Percentiles rank a stretch among this genome's conserved stretches.
phyloP scores from a whole-genome alignment of 2,113 vertebrate genomes.

The Podilymbus podiceps region DNA sequence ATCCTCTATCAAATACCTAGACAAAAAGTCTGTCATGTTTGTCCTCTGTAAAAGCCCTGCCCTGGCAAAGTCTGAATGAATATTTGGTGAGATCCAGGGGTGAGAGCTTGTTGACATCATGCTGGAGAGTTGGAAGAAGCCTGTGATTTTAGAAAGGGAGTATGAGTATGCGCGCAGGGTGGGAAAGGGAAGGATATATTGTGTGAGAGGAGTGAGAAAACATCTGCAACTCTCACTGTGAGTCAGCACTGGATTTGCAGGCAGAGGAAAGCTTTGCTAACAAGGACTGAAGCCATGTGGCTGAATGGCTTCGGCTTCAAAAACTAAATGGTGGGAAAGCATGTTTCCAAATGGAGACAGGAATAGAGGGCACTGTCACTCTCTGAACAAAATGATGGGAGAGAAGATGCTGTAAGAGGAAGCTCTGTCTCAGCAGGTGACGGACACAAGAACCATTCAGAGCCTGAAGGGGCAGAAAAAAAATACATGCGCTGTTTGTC shows the following conservation, averaged over 20 bases:
- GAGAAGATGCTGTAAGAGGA: background rate
- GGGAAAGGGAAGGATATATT: background rate
- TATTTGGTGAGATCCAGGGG: background rate
- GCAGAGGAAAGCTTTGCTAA: conserved; percentile 10
- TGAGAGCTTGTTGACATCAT: background rate
- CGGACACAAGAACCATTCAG: background rate
- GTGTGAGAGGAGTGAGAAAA: background rate
- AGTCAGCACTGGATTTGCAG: background rate
- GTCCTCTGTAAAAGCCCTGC: background rate
- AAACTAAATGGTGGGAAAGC: background rate
- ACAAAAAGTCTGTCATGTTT: background rate
- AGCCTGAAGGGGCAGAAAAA: background rate
- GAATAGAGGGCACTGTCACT: conserved; percentile 23
- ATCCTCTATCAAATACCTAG: background rate
- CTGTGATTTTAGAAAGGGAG: background rate
- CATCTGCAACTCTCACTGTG: background rate
- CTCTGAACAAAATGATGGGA: background rate
- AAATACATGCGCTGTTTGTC: fast-evolving
- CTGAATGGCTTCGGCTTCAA: background rate
- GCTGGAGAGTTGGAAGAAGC: background rate
- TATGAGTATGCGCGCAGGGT: fast-evolving
- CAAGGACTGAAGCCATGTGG: background rate
- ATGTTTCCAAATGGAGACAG: fast-evolving
- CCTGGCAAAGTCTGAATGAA: background rate
- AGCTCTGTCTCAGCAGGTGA: background rate